Evolutionary conservation across 2,113 vertebrate species (phyloP).

Genomic region (Gymnogyps californianus): DNA sequence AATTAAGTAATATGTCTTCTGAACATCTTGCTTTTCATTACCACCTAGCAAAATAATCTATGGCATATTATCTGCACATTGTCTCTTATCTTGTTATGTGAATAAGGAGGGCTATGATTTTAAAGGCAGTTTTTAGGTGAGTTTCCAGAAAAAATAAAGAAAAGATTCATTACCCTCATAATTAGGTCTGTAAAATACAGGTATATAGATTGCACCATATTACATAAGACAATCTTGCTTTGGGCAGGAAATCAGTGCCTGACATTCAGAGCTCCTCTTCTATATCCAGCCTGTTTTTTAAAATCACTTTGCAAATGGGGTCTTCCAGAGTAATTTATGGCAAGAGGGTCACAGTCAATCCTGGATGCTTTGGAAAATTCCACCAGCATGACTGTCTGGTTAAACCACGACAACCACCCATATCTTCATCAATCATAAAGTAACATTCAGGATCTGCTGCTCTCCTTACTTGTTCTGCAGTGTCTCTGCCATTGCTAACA

Average conservation of each 20-base stretch:
- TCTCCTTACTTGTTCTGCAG: neutral
- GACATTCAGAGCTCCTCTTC: neutral
- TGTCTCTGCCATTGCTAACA: rapidly evolving
- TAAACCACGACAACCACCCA: neutral
- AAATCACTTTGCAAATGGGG: neutral
- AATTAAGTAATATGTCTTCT: conserved; percentile 42
- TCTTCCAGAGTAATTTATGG: neutral
- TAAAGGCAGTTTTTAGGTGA: neutral
- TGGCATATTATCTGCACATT: neutral
- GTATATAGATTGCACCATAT: neutral
- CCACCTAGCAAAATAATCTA: conserved; percentile 29
- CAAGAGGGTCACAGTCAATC: neutral
- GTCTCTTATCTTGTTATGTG: neutral
- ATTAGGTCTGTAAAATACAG: conserved; percentile 5
- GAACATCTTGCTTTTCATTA: conserved; percentile 37
- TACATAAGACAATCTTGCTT: neutral
- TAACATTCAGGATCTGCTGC: neutral
- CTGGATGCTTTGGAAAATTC: neutral
- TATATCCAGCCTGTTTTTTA: neutral
- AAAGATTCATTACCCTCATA: neutral
- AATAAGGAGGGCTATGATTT: neutral
- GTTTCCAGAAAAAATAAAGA: neutral
- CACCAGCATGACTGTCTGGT: neutral
- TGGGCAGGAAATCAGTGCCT: neutral
- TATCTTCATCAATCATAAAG: neutral